Percentiles rank a stretch among this genome's conserved stretches.
Evolutionary conservation across 2,888 invertebrate genomes (phyloP).

Genomic region (Junonia oenone): DNA sequence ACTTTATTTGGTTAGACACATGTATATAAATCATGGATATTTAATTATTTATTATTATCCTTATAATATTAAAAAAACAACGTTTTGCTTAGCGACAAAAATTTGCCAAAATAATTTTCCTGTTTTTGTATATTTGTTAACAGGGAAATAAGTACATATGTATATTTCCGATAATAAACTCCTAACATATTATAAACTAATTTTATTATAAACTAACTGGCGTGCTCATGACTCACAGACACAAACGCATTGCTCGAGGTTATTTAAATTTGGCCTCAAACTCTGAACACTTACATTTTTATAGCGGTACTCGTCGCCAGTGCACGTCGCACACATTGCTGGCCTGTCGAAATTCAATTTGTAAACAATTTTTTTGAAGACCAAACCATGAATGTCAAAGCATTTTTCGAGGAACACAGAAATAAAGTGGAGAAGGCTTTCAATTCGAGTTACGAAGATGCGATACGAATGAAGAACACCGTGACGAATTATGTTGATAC

Average conservation of each 20-base stretch:
- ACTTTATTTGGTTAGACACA: no score
- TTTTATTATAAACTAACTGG: no score
- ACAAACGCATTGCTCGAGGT: background rate
- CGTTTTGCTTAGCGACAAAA: no score
- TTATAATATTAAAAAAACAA: no score
- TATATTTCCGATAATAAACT: no score
- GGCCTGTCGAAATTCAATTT: constrained; percentile 17
- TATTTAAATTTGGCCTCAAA: constrained; percentile 6
- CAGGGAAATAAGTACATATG: no score
- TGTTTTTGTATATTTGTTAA: no score
- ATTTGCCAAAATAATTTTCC: no score
- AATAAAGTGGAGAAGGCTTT: constrained; percentile 36
- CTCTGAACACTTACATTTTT: constrained; percentile 1
- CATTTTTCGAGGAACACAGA: constrained; percentile 41
- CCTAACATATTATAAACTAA: no score
- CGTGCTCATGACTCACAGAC: background rate
- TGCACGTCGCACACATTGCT: background rate
- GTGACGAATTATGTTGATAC: constrained; percentile 50
- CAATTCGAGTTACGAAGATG: constrained; percentile 39
- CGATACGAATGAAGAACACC: constrained; percentile 43
- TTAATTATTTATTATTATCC: no score
- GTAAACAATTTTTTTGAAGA: constrained; percentile 30
- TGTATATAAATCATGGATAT: no score
- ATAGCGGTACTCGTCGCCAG: background rate
- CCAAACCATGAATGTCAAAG: constrained; percentile 39